Percentiles rank a stretch among this genome's conserved stretches.
Evolutionary conservation across 2,888 invertebrate genomes (phyloP).

Genomic region (Frankliniella intonsa): DNA sequence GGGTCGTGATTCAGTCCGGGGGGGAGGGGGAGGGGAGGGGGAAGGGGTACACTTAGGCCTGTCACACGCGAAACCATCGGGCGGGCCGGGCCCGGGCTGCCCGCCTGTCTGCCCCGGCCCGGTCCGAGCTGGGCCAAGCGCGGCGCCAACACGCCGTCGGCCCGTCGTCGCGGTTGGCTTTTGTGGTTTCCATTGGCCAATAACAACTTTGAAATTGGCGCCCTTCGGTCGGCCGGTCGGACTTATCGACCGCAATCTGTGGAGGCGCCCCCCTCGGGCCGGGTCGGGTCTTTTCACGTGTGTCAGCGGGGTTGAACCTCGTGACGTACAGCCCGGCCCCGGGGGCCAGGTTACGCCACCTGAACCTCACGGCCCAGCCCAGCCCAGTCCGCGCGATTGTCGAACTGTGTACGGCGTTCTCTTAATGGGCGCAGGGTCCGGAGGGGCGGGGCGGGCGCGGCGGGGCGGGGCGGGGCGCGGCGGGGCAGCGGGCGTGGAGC

Average conservation of each 20-base stretch:
- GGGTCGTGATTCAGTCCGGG: conserved; percentile 23
- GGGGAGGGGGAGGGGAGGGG: neutral
- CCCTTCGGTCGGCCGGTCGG: neutral
- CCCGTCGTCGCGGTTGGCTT: neutral
- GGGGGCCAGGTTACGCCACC: neutral
- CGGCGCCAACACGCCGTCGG: neutral
- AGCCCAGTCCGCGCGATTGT: neutral
- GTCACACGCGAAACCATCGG: conserved; percentile 21
- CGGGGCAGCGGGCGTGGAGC: neutral
- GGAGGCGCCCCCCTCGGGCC: no score
- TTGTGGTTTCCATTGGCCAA: neutral
- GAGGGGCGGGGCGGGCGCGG: neutral
- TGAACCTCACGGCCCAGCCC: neutral
- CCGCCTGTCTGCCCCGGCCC: neutral
- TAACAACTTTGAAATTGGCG: conserved; percentile 3
- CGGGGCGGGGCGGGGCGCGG: neutral
- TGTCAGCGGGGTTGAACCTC: neutral
- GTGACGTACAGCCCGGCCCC: neutral
- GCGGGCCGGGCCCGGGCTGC: neutral
- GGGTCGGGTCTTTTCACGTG: neutral
- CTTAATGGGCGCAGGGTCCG: conserved; percentile 11
- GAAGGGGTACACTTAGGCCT: conserved; percentile 5
- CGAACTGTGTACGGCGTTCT: conserved; percentile 19
- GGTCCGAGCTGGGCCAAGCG: conserved; percentile 1
- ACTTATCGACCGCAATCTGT: neutral